Evolutionary conservation across 2,888 invertebrate genomes (phyloP).

Genomic region (Alcis repandata): DNA sequence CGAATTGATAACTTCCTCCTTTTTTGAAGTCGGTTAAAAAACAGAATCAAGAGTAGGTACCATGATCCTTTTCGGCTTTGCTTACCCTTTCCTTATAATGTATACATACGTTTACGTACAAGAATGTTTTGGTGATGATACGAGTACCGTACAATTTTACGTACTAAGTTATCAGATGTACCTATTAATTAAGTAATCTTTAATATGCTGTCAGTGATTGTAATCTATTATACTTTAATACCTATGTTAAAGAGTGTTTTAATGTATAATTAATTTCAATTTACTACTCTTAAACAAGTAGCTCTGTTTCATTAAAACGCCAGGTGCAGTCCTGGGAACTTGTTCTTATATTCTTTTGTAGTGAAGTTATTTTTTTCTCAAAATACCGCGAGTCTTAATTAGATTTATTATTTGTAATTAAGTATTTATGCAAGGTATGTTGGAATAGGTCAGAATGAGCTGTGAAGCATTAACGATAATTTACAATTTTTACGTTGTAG

Average conservation of each 20-base stretch:
- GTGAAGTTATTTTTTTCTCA: not conserved
- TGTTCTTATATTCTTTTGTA: not conserved
- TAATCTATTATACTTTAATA: slow-evolving; percentile 8
- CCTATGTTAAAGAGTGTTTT: not conserved
- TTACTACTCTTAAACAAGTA: not conserved
- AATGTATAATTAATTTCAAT: slow-evolving; percentile 5
- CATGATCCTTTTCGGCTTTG: too few species aligned
- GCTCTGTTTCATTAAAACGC: not conserved
- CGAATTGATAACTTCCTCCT: too few species aligned
- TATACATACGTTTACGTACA: too few species aligned
- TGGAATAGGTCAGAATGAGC: too few species aligned
- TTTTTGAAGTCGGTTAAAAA: too few species aligned
- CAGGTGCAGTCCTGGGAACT: slow-evolving; percentile 10
- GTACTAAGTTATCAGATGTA: not conserved
- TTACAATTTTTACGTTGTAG: too few species aligned
- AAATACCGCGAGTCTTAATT: not conserved
- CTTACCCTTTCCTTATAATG: too few species aligned
- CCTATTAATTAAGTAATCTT: slow-evolving; percentile 5
- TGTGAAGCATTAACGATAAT: too few species aligned
- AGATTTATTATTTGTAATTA: not conserved
- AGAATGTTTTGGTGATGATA: too few species aligned
- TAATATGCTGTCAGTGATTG: slow-evolving; percentile 1
- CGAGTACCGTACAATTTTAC: too few species aligned
- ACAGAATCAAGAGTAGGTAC: too few species aligned
- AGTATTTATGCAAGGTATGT: not conserved